Conservation (phyloP, 2,113 vertebrate genomes). For the Uria lomvia region DNA sequence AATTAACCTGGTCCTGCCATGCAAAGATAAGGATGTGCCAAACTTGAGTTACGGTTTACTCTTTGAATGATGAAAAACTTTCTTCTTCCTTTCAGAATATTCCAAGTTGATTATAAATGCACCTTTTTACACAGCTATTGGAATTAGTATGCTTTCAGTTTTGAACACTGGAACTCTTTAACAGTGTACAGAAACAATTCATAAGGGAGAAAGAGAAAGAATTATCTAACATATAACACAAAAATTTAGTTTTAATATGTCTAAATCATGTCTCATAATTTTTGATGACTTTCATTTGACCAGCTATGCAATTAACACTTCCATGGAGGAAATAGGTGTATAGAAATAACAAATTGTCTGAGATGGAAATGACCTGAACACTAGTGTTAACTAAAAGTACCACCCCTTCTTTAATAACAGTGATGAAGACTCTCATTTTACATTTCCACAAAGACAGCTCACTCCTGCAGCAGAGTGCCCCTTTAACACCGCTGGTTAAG, state of each 20-base stretch:
- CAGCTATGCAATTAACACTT: background rate
- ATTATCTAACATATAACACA: background rate
- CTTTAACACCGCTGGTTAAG: background rate
- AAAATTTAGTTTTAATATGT: background rate
- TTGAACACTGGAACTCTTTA: background rate
- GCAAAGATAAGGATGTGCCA: accelerated
- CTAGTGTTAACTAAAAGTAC: background rate
- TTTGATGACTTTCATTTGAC: background rate
- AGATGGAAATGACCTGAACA: background rate
- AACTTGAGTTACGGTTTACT: background rate
- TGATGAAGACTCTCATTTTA: background rate
- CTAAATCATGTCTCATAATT: background rate
- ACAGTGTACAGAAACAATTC: background rate
- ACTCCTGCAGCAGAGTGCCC: background rate
- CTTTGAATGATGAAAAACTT: background rate
- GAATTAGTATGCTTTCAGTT: background rate
- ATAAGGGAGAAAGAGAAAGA: background rate
- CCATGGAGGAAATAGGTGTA: background rate
- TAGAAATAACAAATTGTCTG: background rate
- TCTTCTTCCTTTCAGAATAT: background rate
- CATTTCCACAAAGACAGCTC: background rate
- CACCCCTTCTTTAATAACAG: background rate
- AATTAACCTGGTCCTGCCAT: background rate
- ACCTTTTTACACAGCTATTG: background rate
- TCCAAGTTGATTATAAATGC: background rate